phyloP scores from a whole-genome alignment of 2,888 invertebrate genomes.

The Drosophila incognita region DNA sequence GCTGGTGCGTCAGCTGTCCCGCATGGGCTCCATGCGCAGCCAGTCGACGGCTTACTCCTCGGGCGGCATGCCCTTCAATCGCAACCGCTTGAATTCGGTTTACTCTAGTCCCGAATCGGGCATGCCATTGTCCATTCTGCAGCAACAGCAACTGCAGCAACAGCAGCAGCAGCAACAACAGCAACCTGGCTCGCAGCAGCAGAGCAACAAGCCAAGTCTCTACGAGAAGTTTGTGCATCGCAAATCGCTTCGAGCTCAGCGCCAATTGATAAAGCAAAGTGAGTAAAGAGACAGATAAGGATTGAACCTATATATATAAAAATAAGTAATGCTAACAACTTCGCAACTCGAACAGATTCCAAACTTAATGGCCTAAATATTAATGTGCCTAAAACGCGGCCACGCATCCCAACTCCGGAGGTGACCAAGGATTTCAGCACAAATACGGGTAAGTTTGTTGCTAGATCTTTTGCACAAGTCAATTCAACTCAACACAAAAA shows the following conservation, averaged over 20 bases:
- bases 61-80: slow-evolving; percentile 88
- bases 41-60: slow-evolving; percentile 94
- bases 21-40: slow-evolving; percentile 94
- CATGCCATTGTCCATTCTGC: slow-evolving; percentile 84
- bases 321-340: background rate
- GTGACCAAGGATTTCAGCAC: slow-evolving; percentile 90
- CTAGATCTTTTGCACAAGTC: slow-evolving; percentile 45
- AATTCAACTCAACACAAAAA: slow-evolving; percentile 8
- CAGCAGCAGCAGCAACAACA: slow-evolving; percentile 78
- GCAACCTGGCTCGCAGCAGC: slow-evolving; percentile 59
- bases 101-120: slow-evolving; percentile 88
- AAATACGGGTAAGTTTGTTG: slow-evolving; percentile 56
- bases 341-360: slow-evolving; percentile 85
- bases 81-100: slow-evolving; percentile 92
- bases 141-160: slow-evolving; percentile 82
- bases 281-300: slow-evolving; percentile 52
- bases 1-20: slow-evolving; percentile 93
- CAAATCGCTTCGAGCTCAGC: slow-evolving; percentile 87
- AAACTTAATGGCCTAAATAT: slow-evolving; percentile 87
- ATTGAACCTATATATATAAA: background rate
- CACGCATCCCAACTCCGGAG: slow-evolving; percentile 95
- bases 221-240: slow-evolving; percentile 93
- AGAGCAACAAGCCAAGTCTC: slow-evolving; percentile 89
- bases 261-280: slow-evolving; percentile 89
- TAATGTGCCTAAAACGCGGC: slow-evolving; percentile 88